Conservation (phyloP, 2,797 vertebrate genomes). For the Chelidonichthys spinosus region DNA sequence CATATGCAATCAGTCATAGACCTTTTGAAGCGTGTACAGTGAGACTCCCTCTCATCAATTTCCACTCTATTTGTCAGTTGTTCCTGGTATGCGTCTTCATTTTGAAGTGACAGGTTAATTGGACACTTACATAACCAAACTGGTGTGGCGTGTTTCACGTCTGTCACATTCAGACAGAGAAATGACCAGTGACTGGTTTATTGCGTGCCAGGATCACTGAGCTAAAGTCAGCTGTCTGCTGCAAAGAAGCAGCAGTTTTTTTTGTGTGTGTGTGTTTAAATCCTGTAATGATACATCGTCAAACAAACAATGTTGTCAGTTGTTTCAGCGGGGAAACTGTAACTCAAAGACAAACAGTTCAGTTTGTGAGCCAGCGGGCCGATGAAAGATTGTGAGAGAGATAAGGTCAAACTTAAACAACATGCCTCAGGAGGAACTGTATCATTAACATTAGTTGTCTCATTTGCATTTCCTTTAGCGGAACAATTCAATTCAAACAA, state of each 20-base stretch:
- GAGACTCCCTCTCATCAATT: conserved; percentile 11
- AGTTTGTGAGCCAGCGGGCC: conserved; percentile 35
- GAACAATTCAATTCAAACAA: conserved; percentile 7
- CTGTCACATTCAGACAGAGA: conserved; percentile 33
- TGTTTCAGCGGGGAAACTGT: conserved; percentile 41
- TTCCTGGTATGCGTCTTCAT: conserved; percentile 44
- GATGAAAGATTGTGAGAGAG: conserved; percentile 19
- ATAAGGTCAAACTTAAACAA: conserved; percentile 40
- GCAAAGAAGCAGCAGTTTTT: not conserved
- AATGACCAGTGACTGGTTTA: conserved; percentile 19
- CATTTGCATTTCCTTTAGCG: conserved; percentile 10
- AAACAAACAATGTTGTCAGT: conserved; percentile 32
- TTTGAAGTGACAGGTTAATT: conserved; percentile 55
- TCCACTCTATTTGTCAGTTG: conserved; percentile 14
- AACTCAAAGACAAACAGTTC: conserved; percentile 44
- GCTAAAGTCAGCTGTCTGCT: conserved; percentile 19
- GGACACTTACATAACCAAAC: conserved; percentile 42
- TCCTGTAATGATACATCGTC: not conserved
- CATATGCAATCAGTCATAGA: conserved; percentile 1
- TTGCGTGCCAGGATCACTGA: not conserved
- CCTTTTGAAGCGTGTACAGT: conserved; percentile 5
- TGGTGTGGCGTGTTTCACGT: conserved; percentile 42
- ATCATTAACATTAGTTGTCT: conserved; percentile 13
- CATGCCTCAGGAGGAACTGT: conserved; percentile 37
- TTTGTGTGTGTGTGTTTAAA: not conserved